Base-by-base conservation (phyloP, 2,797 vertebrate genomes). In the Alcedo atthis region DNA sequence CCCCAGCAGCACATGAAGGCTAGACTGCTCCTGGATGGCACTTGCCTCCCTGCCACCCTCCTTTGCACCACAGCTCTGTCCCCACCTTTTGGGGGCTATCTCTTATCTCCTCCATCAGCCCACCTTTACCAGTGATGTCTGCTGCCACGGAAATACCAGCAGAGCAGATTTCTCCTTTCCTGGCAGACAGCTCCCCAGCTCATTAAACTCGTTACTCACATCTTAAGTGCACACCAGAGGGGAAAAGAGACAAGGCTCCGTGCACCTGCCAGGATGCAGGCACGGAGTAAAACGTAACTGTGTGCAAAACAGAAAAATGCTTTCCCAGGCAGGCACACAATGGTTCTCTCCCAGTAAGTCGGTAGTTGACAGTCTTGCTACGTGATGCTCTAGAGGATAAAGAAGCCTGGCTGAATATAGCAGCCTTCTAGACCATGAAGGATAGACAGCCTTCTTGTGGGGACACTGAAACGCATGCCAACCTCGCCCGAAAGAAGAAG, bases 131-230 rank as follows among this genome's bases (percentile, higher is more conserved):
- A 85, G 71, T 40, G 67, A 46, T 19, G 16, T 46, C 49, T 1
- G 7, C 80, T 81, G 63, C 61, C 67, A 78, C 1, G 0, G 79
- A 90, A 92, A 87, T 80, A 92, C 69, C 67, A 74, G 45, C 45
- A 71, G 77, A 76, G 32, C 40, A 93, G 33, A 88, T 32, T 66
- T 81, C 55, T 91, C 57, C 53, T 53, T 68, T 77, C 46, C 87
- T 59, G 58, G 33, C 71, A 92, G 74, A n/a, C 43, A 85, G 49
- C 57, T 87, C 55, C 48, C 30, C 58, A 86, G 62, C 82, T 95
- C 77, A 80, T 79, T 94, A 89, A 85, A 91, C 13, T 78, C 3
- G 0, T 75, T 82, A 71, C 53, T 95, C 8, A 6, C 54, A 82
- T 74, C 67, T 78, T 76, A 49, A 8, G 46, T 66, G 70, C 77